Conservation (phyloP, 2,888 invertebrate genomes). For the Lottia scabra region DNA sequence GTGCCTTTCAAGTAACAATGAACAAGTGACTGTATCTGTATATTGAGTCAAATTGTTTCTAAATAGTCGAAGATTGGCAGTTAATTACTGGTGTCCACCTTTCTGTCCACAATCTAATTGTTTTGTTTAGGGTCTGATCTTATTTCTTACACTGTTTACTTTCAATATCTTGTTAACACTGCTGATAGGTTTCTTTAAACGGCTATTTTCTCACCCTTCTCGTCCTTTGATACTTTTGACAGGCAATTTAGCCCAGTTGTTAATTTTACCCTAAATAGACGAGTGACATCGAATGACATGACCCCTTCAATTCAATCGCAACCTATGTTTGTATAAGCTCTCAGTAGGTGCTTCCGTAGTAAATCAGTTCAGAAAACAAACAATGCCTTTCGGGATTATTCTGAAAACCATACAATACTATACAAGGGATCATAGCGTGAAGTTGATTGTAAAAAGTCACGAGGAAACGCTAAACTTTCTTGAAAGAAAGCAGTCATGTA, state of each 20-base stretch:
- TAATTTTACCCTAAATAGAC: neutral
- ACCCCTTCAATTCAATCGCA: neutral
- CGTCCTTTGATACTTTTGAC: constrained; percentile 15
- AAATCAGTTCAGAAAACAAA: constrained; percentile 20
- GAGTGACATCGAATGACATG: constrained; percentile 14
- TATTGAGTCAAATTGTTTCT: too few species aligned
- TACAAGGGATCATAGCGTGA: neutral
- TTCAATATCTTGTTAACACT: neutral
- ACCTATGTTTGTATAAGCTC: constrained; percentile 20
- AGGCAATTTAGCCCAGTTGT: constrained; percentile 16
- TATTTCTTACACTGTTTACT: neutral
- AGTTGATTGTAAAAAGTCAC: neutral
- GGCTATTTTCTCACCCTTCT: constrained; percentile 19
- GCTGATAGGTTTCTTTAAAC: constrained; percentile 11
- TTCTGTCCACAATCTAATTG: neutral
- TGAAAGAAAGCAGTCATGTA: constrained; percentile 1
- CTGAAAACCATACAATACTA: neutral
- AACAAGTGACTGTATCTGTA: too few species aligned
- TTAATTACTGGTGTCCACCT: neutral
- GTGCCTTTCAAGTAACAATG: too few species aligned
- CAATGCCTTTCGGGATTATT: constrained; percentile 13
- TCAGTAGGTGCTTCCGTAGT: constrained; percentile 13
- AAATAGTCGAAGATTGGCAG: neutral
- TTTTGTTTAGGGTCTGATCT: neutral
- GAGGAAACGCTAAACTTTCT: neutral